Evolutionary conservation across 2,888 invertebrate species (phyloP).

Genomic region (Sycophila texana): DNA sequence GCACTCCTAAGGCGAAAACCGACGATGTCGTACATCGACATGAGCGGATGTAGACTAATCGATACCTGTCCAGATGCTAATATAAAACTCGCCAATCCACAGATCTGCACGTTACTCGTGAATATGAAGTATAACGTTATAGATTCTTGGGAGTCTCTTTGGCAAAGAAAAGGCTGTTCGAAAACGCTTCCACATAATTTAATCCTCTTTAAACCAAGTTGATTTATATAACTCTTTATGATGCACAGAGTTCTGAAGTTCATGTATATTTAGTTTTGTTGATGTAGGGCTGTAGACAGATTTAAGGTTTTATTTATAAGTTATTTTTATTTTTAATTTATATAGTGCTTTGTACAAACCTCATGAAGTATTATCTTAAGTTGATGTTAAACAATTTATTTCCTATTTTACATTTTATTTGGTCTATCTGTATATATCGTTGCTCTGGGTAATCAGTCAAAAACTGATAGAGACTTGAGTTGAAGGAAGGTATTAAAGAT

Average conservation of each 20-base stretch:
- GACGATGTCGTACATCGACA: slow-evolving; percentile 66
- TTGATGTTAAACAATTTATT: slow-evolving; percentile 83
- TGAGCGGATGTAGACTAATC: slow-evolving; percentile 67
- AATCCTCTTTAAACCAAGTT: slow-evolving; percentile 66
- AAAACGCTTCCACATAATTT: slow-evolving; percentile 64
- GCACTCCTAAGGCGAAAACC: slow-evolving; percentile 65
- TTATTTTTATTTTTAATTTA: slow-evolving; percentile 14
- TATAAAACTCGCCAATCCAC: slow-evolving; percentile 64
- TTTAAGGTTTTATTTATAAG: not conserved
- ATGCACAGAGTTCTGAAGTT: not conserved
- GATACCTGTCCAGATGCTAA: slow-evolving; percentile 60
- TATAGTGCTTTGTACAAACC: slow-evolving; percentile 4
- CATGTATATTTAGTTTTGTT: slow-evolving; percentile 14
- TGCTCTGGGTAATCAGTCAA: slow-evolving; percentile 72
- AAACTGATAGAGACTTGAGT: slow-evolving; percentile 73
- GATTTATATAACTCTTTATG: slow-evolving; percentile 19
- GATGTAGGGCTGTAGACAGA: not conserved
- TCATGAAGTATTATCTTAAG: slow-evolving; percentile 69
- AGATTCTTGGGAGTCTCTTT: slow-evolving; percentile 67
- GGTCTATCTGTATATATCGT: slow-evolving; percentile 77
- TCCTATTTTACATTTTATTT: slow-evolving; percentile 84
- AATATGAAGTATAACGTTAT: slow-evolving; percentile 64
- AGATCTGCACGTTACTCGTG: slow-evolving; percentile 65
- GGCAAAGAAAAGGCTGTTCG: slow-evolving; percentile 64
- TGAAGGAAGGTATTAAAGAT: slow-evolving; percentile 77